Evolutionary conservation across 2,797 vertebrate species (phyloP).

Genomic region (Spinus pinus): DNA sequence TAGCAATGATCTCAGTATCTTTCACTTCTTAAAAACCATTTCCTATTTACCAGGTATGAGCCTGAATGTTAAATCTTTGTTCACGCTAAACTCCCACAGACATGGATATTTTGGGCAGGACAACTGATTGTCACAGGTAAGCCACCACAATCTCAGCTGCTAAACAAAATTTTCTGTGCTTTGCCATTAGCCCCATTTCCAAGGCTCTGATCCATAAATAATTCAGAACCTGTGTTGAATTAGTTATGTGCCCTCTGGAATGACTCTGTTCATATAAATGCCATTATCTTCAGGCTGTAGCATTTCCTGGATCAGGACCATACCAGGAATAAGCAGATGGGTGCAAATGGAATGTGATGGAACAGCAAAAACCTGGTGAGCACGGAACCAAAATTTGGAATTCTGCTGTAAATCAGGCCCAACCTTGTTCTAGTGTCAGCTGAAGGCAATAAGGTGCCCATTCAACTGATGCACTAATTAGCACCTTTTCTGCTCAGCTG

Average conservation of each 20-base stretch:
- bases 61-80: background rate
- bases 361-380: background rate
- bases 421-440: background rate
- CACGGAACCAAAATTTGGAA: background rate
- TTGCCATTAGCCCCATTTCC: background rate
- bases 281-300: background rate
- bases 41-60: background rate
- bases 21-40: background rate
- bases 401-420: background rate
- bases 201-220: background rate
- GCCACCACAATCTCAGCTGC: background rate
- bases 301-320: background rate
- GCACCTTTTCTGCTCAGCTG: conserved; percentile 20
- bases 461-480: background rate
- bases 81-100: background rate
- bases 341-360: background rate
- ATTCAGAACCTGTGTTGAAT: background rate
- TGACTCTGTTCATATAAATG: background rate
- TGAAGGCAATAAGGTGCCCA: background rate
- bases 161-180: background rate
- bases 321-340: background rate
- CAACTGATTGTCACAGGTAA: background rate
- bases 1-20: background rate
- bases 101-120: background rate
- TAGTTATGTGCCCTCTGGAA: background rate